Base-by-base conservation (phyloP, 2,888 invertebrate genomes). In the Zaprionus obscuricornis region DNA sequence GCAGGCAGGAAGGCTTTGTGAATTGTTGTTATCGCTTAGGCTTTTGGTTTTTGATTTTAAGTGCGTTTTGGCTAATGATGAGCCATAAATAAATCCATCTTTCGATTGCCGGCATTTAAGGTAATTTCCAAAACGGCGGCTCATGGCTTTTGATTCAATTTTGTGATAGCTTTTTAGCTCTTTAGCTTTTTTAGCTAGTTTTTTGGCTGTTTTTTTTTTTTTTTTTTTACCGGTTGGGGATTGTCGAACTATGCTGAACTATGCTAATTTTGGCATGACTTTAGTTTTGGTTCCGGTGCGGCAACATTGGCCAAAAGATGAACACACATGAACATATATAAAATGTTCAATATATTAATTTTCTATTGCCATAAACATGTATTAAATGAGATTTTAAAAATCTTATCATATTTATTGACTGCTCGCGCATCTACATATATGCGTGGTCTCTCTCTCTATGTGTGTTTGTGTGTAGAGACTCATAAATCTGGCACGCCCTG, bases 21-120 rank as follows among this genome's bases (percentile, higher is more conserved):
- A n/a, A n/a, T n/a, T n/a, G n/a, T n/a, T n/a, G n/a, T n/a, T n/a
- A n/a, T n/a, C n/a, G n/a, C n/a, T n/a, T n/a, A n/a, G n/a, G 49
- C 7, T 8, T 40, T 43, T 13, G 11, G 22, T 17, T 27, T 36
- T 36, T 14, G 22, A n/a, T 18, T 17, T 45, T 33, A 39, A 57
- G 57, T 64, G 59, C 55, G 54, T 60, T 73, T n/a, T 52, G 55
- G 73, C 65, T 72, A 72, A 75, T 72, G 60, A 36, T 39, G 63
- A 54, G 70, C 46, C 62, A 77, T 77, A 77, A 82, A 77, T 78
- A 63, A 64, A 39, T 31, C 43, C 52, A 59, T 45, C 49, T 39
- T 42, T 72, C 54, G 76, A 69, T 72, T 66, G 66, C 69, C 81
- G 76, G 76, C 76, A 75, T 75, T 79, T 68, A 64, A 69, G 50